Base-by-base conservation (phyloP, 2,888 invertebrate genomes). In the Synergus laeviventris region DNA sequence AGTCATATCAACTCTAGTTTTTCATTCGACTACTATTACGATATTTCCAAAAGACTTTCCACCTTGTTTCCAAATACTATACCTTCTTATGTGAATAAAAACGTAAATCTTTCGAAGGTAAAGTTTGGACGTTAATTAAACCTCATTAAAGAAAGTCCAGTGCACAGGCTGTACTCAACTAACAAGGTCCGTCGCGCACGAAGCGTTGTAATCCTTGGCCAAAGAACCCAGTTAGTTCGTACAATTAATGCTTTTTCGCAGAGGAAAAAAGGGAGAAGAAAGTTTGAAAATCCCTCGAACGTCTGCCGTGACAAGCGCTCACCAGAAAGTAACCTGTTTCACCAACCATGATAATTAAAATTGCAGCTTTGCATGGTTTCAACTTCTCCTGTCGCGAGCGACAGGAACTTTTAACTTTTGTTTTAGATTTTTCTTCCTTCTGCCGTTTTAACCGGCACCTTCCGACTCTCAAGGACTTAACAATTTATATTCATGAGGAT, bases 401-500 rank as follows among this genome's bases (percentile, higher is more conserved):
- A 18, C 14, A 66, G 39, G n/a, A 64, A 76, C 56, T 76, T 36
- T 70, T 36, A 70, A 70, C 76, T 76, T 66, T 45, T 66, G 54
- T 64, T 59, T 75, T 38, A 66, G 66, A 61, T 76, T 76, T 75
- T 70, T 74, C 61, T 49, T 39, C 45, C 42, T 2, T 4, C 36
- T 49, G 11, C 56, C 16, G 64, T 61, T 45, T 45, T 66, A 66
- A 66, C 24, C 18, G 64, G 21, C 14, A n/a, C 45, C 45, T 49
- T 31, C 45, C 24, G 45, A 66, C 45, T 45, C 61, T 61, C 21
- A 70, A 70, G 45, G 45, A 49, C 31, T 49, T 3, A 78, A 83
- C 84, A 84, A 86, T 86, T 85, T 86, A 84, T 86, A 85, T 87
- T 87, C 86, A 84, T 83, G 86, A 84, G 83, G 81, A 83, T 86